A percentile compares a stretch with the other conserved stretches of the same genome.
These are phyloP conservation scores for Helogale parvula DNA, from an alignment of 2,113 vertebrate genomes.

Conservation along the genomic window DNA sequence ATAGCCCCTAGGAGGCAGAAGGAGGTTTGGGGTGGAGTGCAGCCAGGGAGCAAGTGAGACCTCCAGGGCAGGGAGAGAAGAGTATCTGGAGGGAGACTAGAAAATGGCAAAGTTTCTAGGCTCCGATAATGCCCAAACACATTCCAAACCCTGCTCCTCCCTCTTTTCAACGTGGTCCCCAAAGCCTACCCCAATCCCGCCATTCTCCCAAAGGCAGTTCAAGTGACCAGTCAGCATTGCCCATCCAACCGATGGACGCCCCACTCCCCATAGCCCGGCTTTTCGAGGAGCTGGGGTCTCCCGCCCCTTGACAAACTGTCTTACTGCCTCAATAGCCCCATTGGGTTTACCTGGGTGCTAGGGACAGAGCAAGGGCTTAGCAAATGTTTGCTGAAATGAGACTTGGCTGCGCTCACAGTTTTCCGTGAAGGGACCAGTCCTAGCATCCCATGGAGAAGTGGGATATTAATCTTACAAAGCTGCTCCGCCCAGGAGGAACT, in stretches of 20 bases:
- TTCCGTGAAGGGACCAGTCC: neutral
- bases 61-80: neutral
- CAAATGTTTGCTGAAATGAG: neutral
- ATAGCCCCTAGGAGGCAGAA: neutral
- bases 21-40: too few species aligned
- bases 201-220: neutral
- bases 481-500: neutral
- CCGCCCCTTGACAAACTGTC: neutral
- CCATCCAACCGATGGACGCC: fast-evolving
- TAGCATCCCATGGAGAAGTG: neutral
- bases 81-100: neutral
- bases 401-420: neutral
- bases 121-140: neutral
- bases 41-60: neutral
- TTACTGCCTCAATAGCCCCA: neutral
- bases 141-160: neutral
- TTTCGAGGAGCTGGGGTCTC: neutral
- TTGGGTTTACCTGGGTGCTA: neutral
- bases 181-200: neutral
- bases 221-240: neutral
- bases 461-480: neutral
- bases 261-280: neutral
- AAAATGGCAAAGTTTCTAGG: neutral
- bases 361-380: neutral
- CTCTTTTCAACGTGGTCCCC: neutral